phyloP scores from a whole-genome alignment of 2,888 invertebrate genomes.

The Brenthis ino region DNA sequence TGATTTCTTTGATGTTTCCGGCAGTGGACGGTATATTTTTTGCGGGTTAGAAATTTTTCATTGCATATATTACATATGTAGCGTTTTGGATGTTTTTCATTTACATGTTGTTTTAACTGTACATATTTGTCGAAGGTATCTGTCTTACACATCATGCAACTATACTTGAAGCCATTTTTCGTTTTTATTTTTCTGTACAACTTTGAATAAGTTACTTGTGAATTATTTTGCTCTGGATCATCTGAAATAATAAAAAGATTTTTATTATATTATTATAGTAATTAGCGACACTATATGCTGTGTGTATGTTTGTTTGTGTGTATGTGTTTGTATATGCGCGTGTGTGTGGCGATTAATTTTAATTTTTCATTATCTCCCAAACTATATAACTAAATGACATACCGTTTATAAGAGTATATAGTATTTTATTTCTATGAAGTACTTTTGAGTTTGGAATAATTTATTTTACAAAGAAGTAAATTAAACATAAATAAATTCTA shows the following conservation, averaged over 20 bases:
- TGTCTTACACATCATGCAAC: slow-evolving; percentile 14
- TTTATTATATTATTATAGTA: too few species aligned
- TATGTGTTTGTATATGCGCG: too few species aligned
- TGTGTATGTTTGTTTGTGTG: too few species aligned
- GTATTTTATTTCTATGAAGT: too few species aligned
- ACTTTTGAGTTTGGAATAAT: too few species aligned
- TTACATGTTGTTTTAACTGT: slow-evolving; percentile 9
- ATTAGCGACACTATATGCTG: too few species aligned
- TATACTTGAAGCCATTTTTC: slow-evolving; percentile 1
- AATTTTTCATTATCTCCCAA: too few species aligned
- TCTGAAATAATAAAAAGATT: slow-evolving; percentile 2
- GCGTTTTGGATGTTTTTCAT: not conserved
- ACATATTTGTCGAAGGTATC: not conserved
- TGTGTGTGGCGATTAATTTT: too few species aligned
- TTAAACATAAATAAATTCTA: too few species aligned
- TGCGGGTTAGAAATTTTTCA: not conserved
- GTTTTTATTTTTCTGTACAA: slow-evolving; percentile 6
- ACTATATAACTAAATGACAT: too few species aligned
- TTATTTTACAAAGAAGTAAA: too few species aligned
- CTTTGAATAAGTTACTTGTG: not conserved
- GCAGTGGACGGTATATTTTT: not conserved
- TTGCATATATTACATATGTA: slow-evolving; percentile 33
- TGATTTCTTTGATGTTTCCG: not conserved
- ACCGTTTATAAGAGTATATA: too few species aligned
- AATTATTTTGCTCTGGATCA: not conserved